Percentiles rank a stretch among this genome's conserved stretches.
These are phyloP conservation scores for Elephas maximus DNA, from an alignment of 2,113 vertebrate species.

Conservation along the genomic window DNA sequence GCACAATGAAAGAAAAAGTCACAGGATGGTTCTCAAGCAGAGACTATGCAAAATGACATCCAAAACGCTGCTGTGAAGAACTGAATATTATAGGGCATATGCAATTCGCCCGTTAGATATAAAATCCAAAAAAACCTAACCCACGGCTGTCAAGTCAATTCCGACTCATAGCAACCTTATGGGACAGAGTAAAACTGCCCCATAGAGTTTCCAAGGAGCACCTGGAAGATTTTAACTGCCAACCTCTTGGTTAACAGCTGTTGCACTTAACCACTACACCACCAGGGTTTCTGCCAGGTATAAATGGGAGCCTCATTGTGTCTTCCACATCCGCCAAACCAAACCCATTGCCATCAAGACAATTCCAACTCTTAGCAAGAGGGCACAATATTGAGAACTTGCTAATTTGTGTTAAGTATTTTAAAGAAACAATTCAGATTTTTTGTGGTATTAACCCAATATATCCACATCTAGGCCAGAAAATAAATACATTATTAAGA, in stretches of 20 bases:
- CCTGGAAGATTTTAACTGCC: too few relatives aligned
- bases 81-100: not conserved
- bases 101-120: not conserved
- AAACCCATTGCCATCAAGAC: too few relatives aligned
- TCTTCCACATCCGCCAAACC: too few relatives aligned
- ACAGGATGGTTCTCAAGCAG: conserved; percentile 41
- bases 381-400: not conserved
- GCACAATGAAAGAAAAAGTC: conserved; percentile 51
- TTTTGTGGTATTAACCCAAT: not conserved
- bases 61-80: not conserved
- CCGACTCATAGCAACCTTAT: too few relatives aligned
- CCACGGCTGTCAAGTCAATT: too few relatives aligned
- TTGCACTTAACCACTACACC: too few relatives aligned
- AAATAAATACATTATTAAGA: not conserved
- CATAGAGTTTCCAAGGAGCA: too few relatives aligned
- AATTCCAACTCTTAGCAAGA: not conserved
- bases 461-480: not conserved
- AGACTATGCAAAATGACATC: conserved; percentile 48
- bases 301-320: too few relatives aligned
- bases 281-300: too few relatives aligned
- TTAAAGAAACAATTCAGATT: conserved; percentile 18
- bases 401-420: not conserved
- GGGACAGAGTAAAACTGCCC: too few relatives aligned
- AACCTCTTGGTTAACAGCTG: too few relatives aligned
- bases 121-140: not conserved